Conservation (phyloP, 2,888 invertebrate species). For the Sicus ferrugineus region DNA sequence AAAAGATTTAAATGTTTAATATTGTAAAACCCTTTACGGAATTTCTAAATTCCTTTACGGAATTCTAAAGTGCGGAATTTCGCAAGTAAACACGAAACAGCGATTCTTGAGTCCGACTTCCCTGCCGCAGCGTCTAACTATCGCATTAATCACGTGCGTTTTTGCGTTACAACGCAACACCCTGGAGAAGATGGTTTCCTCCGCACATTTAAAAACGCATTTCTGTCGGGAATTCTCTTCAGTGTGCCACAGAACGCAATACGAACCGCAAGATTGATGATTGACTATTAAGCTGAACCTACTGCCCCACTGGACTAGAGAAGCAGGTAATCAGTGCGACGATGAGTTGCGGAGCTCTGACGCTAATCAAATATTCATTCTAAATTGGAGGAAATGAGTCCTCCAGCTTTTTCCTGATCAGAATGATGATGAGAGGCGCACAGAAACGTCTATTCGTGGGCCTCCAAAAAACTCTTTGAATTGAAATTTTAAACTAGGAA, state of each 20-base stretch:
- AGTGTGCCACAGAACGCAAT: slow-evolving; percentile 18
- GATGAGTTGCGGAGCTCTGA: neutral
- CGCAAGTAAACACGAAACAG: too few species aligned
- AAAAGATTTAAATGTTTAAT: too few species aligned
- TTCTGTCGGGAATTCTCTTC: slow-evolving; percentile 39
- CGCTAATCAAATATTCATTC: slow-evolving; percentile 3
- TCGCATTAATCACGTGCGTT: slow-evolving; percentile 56
- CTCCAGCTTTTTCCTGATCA: too few species aligned
- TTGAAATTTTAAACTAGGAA: too few species aligned
- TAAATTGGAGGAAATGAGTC: neutral
- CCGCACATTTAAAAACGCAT: slow-evolving; percentile 57
- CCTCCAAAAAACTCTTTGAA: too few species aligned
- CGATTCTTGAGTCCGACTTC: too few species aligned
- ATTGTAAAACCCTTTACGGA: too few species aligned
- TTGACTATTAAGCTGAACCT: slow-evolving; percentile 7
- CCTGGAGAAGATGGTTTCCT: neutral
- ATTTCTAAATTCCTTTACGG: too few species aligned
- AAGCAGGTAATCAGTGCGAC: neutral
- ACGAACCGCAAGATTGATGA: slow-evolving; percentile 29
- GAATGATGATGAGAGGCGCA: too few species aligned
- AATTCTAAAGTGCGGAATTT: too few species aligned
- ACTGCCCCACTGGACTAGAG: slow-evolving; percentile 40
- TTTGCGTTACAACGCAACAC: slow-evolving; percentile 35
- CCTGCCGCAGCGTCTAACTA: slow-evolving; percentile 57
- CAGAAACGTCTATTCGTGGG: too few species aligned